Percentiles rank a stretch among this genome's conserved stretches.
Evolutionary conservation across 2,113 vertebrate species (phyloP).

Genomic region (Ibidorhyncha struthersii): DNA sequence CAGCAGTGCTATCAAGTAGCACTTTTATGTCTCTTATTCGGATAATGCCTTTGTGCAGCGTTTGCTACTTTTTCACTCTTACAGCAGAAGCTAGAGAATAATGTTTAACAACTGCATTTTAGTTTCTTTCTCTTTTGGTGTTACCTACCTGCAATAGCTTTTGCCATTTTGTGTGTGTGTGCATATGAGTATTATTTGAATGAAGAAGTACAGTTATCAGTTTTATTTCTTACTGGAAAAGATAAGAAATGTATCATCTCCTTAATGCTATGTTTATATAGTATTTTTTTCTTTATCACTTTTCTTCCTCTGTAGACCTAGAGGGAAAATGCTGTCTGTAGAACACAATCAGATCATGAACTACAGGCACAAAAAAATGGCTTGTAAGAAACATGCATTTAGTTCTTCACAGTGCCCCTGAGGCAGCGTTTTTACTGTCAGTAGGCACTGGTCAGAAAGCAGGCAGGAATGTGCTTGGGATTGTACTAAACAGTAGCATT

Average conservation of each 20-base stretch:
- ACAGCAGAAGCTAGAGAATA: background rate
- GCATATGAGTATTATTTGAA: background rate
- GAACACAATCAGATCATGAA: background rate
- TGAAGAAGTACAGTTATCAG: background rate
- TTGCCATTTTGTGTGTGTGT: background rate
- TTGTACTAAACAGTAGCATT: background rate
- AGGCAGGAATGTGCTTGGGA: background rate
- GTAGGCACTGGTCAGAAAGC: background rate
- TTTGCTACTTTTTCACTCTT: background rate
- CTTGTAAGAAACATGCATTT: background rate
- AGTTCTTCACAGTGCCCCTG: background rate
- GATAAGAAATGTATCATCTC: background rate
- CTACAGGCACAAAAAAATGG: background rate
- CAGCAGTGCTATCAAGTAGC: background rate
- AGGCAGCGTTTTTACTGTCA: background rate
- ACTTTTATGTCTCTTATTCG: background rate
- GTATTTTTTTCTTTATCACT: background rate
- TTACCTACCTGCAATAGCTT: background rate
- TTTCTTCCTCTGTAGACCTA: background rate
- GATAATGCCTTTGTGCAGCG: background rate
- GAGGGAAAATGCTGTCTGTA: background rate
- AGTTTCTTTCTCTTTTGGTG: background rate
- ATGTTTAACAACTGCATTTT: background rate
- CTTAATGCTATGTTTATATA: background rate
- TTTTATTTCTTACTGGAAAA: background rate